Conservation (phyloP, 2,888 invertebrate species). For the Malthinus seriepunctatus region DNA sequence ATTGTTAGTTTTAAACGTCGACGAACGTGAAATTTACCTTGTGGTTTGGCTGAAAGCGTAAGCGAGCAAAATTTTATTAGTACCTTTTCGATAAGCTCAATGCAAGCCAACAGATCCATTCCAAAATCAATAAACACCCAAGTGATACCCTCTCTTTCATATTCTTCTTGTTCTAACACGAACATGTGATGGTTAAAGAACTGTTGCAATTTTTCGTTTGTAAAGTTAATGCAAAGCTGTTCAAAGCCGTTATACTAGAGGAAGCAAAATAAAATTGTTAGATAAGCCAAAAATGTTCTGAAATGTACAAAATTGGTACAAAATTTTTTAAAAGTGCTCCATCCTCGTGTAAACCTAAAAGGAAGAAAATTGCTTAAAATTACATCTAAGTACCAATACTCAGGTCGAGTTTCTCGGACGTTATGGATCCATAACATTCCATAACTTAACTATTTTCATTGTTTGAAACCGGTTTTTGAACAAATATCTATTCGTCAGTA, state of each 20-base stretch:
- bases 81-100: conserved; percentile 98
- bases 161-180: conserved; percentile 98
- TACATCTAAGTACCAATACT: too few species aligned
- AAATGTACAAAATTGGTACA: not conserved
- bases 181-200: conserved; percentile 99
- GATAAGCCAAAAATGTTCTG: not conserved
- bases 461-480: too few species aligned
- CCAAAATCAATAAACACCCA: conserved; percentile 99
- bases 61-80: conserved; percentile 4
- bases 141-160: conserved; percentile 94
- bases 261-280: conserved; percentile 23
- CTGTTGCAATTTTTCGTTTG: conserved; percentile 99
- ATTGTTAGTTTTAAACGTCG: too few species aligned
- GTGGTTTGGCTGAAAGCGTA: not conserved
- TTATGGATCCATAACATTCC: too few species aligned
- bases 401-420: not conserved
- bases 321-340: too few species aligned
- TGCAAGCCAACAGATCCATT: conserved; percentile 98
- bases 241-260: conserved; percentile 95
- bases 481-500: too few species aligned
- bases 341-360: not conserved
- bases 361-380: not conserved
- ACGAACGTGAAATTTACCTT: too few species aligned
- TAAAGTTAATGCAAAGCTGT: conserved; percentile 99
- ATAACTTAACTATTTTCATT: too few species aligned